A percentile compares a stretch with the other conserved stretches of the same genome.
phyloP scores from a whole-genome alignment of 2,888 invertebrate species.

The Apeira syringaria region DNA sequence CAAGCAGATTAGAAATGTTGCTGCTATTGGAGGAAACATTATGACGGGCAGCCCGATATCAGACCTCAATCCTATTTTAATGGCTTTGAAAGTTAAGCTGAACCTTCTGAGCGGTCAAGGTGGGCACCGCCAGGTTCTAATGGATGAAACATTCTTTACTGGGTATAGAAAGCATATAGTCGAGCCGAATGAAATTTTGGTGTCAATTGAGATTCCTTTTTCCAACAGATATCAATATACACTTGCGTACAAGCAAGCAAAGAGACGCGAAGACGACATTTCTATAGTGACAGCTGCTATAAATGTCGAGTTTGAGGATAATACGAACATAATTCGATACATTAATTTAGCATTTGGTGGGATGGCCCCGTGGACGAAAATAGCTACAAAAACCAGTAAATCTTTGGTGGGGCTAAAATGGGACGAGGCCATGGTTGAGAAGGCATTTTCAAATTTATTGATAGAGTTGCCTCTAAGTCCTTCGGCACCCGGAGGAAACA shows the following conservation, averaged over 20 bases:
- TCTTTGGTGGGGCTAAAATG: slow-evolving; percentile 85
- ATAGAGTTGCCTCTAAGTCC: slow-evolving; percentile 91
- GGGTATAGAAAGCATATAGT: slow-evolving; percentile 91
- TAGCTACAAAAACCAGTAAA: slow-evolving; percentile 88
- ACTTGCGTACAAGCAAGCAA: slow-evolving; percentile 92
- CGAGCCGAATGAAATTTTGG: slow-evolving; percentile 87
- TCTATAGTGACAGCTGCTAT: slow-evolving; percentile 93
- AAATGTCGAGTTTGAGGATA: slow-evolving; percentile 85
- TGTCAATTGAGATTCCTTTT: slow-evolving; percentile 89
- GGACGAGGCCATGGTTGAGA: slow-evolving; percentile 87
- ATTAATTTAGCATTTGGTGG: slow-evolving; percentile 93
- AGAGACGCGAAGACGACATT: slow-evolving; percentile 94
- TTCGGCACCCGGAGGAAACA: slow-evolving; percentile 93
- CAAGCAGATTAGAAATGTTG: slow-evolving; percentile 97
- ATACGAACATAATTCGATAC: slow-evolving; percentile 79
- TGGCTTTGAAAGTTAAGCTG: slow-evolving; percentile 92
- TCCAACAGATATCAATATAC: slow-evolving; percentile 87
- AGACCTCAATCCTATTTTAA: slow-evolving; percentile 95
- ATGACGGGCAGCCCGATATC: slow-evolving; percentile 98
- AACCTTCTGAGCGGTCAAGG: slow-evolving; percentile 83
- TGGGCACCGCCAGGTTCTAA: slow-evolving; percentile 83
- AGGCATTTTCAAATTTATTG: slow-evolving; percentile 85
- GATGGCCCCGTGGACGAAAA: slow-evolving; percentile 95
- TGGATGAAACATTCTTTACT: slow-evolving; percentile 91
- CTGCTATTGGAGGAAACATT: slow-evolving; percentile 96